These are phyloP conservation scores for Meda fulgida DNA, from an alignment of 2,797 vertebrate genomes.

Conservation along the genomic window DNA sequence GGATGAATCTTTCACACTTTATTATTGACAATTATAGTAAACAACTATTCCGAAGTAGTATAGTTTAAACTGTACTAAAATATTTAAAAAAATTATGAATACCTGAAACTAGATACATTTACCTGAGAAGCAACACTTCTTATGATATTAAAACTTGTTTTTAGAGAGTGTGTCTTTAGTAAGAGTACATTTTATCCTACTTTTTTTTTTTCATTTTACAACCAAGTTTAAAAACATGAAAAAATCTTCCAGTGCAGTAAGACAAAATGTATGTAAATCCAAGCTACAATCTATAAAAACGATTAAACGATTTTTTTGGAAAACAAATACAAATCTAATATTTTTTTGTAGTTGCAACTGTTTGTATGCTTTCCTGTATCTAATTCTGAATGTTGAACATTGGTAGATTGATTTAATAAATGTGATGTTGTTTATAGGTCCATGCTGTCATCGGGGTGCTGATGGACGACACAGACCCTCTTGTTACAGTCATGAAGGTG, in stretches of 20 bases:
- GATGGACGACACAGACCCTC: slow-evolving; percentile 96
- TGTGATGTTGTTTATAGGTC: slow-evolving; percentile 73
- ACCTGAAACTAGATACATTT: neutral
- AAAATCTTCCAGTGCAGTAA: neutral
- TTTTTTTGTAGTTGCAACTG: too few species aligned
- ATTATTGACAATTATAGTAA: neutral
- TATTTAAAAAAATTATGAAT: too few species aligned
- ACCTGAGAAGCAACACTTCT: neutral
- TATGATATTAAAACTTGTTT: neutral
- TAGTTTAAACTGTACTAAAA: neutral
- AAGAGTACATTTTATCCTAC: too few species aligned
- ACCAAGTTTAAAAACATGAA: neutral
- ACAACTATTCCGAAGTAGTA: neutral
- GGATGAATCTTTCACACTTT: neutral
- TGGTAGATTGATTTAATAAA: neutral
- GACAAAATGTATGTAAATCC: neutral
- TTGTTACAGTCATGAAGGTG: slow-evolving; percentile 98
- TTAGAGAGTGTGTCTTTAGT: neutral
- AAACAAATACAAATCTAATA: neutral
- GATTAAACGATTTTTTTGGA: too few species aligned
- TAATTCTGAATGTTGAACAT: neutral
- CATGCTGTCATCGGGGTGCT: slow-evolving; percentile 96
- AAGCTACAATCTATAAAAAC: neutral
- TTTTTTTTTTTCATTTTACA: neutral
- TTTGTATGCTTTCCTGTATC: neutral